These are phyloP conservation scores for Chaetophractus vellerosus DNA, from an alignment of 2,797 vertebrate genomes.

Conservation along the genomic window DNA sequence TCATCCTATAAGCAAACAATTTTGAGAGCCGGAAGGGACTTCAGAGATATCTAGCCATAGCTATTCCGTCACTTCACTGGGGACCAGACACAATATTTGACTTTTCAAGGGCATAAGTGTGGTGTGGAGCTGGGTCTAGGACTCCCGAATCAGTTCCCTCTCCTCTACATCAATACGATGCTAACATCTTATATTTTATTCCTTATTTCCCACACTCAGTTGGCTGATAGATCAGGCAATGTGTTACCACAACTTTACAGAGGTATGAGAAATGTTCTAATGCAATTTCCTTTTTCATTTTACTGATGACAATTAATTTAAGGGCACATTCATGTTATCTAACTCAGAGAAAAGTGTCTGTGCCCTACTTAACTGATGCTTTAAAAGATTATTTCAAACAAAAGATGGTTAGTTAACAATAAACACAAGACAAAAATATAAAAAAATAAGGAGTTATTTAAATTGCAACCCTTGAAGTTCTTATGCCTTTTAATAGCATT, in stretches of 20 bases:
- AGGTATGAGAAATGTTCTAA: not conserved
- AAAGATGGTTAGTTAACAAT: not conserved
- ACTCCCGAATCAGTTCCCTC: not conserved
- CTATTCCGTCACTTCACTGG: not conserved
- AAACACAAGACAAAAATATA: not conserved
- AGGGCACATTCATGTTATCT: not conserved
- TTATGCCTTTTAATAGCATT: not conserved
- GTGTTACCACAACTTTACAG: not conserved
- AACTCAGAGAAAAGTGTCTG: not conserved
- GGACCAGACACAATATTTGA: not conserved
- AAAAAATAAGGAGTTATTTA: not conserved
- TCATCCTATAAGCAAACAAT: not conserved
- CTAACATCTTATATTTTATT: not conserved
- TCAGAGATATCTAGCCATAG: not conserved
- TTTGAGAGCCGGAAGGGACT: not conserved
- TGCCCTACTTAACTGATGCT: not conserved
- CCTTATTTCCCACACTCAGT: not conserved
- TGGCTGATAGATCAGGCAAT: not conserved
- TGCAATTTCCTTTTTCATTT: not conserved
- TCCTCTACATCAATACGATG: not conserved
- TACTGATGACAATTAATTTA: not conserved
- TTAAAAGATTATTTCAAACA: constrained; percentile 7
- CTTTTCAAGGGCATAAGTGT: not conserved
- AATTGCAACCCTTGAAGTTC: constrained; percentile 28
- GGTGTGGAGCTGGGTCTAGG: not conserved